phyloP scores from a whole-genome alignment of 2,113 vertebrate genomes.

The Salvelinus fontinalis region DNA sequence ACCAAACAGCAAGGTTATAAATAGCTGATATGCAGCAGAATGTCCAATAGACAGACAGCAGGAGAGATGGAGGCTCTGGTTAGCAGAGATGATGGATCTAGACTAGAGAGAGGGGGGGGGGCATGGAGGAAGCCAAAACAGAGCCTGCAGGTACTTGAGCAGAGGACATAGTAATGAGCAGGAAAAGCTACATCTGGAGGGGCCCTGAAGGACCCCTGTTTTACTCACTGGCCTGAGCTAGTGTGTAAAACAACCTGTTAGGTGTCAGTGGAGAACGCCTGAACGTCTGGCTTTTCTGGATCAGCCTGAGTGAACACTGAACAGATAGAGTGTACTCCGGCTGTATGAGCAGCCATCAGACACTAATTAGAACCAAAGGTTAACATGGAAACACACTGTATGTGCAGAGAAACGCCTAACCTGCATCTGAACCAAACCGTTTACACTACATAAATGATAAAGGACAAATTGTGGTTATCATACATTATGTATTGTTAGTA shows the following conservation, averaged over 20 bases:
- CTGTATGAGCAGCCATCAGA: slow-evolving; percentile 53
- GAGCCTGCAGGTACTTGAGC: slow-evolving; percentile 10
- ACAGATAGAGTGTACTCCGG: slow-evolving; percentile 26
- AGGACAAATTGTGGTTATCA: neutral
- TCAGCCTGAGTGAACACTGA: slow-evolving; percentile 35
- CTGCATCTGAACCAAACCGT: slow-evolving; percentile 51
- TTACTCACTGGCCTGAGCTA: neutral
- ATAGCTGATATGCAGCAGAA: neutral
- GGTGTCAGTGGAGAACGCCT: slow-evolving; percentile 34
- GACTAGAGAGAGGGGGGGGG: neutral
- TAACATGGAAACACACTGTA: slow-evolving; percentile 41
- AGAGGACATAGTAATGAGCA: slow-evolving; percentile 31
- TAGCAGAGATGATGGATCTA: slow-evolving; percentile 8
- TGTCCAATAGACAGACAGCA: slow-evolving; percentile 9
- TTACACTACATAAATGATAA: neutral
- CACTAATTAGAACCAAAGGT: slow-evolving; percentile 61
- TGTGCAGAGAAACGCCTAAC: slow-evolving; percentile 46
- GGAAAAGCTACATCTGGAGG: slow-evolving; percentile 10
- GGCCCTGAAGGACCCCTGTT: slow-evolving; percentile 20
- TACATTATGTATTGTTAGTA: slow-evolving; percentile 24
- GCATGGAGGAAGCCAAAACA: too few relatives aligned
- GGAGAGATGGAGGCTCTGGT: neutral
- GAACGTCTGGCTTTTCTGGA: slow-evolving; percentile 38
- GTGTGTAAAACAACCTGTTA: slow-evolving; percentile 39
- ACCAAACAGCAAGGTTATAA: too few relatives aligned